Percentiles rank a stretch among this genome's conserved stretches.
phyloP scores from a whole-genome alignment of 2,113 vertebrate species.

The Corvus cornix region DNA sequence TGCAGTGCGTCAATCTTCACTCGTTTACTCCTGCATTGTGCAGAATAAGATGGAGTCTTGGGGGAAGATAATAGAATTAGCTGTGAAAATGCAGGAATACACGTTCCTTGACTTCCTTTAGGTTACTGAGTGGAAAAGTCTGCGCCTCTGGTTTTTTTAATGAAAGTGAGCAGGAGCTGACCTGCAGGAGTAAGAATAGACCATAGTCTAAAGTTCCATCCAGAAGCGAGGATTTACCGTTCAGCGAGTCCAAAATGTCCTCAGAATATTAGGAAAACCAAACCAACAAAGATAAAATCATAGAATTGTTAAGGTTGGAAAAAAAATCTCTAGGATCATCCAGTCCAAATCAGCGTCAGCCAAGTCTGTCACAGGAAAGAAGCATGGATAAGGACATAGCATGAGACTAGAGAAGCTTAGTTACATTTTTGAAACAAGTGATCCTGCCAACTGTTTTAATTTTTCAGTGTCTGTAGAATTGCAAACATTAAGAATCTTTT shows the following conservation, averaged over 20 bases:
- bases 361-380: not conserved
- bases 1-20: fast-evolving
- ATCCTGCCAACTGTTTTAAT: not conserved
- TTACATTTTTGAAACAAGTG: not conserved
- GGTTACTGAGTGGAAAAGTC: not conserved
- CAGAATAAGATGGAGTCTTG: not conserved
- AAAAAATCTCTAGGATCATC: not conserved
- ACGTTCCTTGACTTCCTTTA: not conserved
- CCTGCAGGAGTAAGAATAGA: not conserved
- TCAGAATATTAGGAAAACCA: not conserved
- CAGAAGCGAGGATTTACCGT: not conserved
- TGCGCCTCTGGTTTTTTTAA: not conserved
- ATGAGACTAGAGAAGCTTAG: not conserved
- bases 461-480: not conserved
- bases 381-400: not conserved
- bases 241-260: not conserved
- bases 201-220: not conserved
- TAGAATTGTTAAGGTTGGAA: not conserved
- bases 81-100: not conserved
- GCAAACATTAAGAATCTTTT: not conserved
- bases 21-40: not conserved
- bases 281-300: not conserved
- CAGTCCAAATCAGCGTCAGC: not conserved
- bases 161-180: not conserved
- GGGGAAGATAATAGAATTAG: not conserved